phyloP scores from a whole-genome alignment of 2,113 vertebrate species.

The Lagopus muta region DNA sequence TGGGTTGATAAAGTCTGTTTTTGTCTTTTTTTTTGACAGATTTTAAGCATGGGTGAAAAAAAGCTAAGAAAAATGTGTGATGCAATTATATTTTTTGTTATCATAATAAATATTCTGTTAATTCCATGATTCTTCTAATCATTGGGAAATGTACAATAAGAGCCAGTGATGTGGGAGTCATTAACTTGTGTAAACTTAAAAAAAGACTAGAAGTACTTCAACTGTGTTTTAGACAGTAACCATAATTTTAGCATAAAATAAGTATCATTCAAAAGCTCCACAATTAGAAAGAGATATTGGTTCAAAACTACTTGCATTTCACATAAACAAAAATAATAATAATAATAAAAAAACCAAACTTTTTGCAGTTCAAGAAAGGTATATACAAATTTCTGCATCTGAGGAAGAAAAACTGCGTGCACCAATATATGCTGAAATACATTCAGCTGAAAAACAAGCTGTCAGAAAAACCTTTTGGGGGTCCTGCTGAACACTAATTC shows the following conservation, averaged over 20 bases:
- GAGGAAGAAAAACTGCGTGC: not conserved
- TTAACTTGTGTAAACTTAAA: not conserved
- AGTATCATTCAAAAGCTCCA: not conserved
- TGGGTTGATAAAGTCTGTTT: not conserved
- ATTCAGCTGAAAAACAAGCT: not conserved
- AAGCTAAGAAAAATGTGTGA: not conserved
- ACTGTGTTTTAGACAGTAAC: not conserved
- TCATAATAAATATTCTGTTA: not conserved
- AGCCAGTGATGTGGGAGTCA: not conserved
- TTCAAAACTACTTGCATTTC: not conserved
- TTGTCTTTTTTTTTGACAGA: not conserved
- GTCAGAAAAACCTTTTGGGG: not conserved
- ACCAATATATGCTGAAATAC: not conserved
- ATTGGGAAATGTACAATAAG: not conserved
- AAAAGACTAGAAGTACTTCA: not conserved
- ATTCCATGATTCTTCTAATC: not conserved
- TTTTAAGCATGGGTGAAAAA: not conserved
- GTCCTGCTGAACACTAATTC: not conserved
- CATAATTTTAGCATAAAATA: not conserved
- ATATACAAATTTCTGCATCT: not conserved
- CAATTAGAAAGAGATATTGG: not conserved
- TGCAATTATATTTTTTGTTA: not conserved
- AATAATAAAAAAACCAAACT: not conserved
- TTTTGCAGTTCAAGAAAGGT: not conserved
- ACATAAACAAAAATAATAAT: not conserved